Evolutionary conservation across 2,888 invertebrate genomes (phyloP).

Genomic region (Cantharis nigra): DNA sequence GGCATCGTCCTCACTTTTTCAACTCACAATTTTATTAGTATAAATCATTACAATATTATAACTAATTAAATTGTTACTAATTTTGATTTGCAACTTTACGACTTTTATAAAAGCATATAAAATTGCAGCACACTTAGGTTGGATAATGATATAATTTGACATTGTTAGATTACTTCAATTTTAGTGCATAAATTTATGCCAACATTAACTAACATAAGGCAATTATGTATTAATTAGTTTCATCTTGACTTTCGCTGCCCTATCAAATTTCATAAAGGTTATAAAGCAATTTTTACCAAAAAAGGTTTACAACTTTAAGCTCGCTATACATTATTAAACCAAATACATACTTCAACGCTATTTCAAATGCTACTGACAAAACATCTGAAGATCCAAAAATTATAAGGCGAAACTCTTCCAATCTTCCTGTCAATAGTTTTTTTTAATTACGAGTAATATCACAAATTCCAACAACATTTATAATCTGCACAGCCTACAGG

Average conservation of each 20-base stretch:
- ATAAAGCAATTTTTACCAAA: neutral
- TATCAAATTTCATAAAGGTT: neutral
- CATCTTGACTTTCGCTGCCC: neutral
- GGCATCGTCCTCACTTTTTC: neutral
- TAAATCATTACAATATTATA: neutral
- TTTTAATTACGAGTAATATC: no score
- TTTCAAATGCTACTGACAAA: neutral
- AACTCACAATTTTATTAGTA: neutral
- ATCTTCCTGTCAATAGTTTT: no score
- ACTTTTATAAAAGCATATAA: neutral
- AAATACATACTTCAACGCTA: neutral
- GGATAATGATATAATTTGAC: neutral
- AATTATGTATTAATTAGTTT: neutral
- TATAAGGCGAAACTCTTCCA: no score
- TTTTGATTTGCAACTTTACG: neutral
- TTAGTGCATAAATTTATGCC: neutral
- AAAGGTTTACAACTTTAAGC: neutral
- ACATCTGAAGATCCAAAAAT: neutral
- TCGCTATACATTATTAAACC: neutral
- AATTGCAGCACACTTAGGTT: neutral
- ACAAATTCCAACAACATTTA: no score
- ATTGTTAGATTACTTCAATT: neutral
- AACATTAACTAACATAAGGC: neutral
- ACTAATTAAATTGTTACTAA: neutral
- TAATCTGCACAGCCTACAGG: no score